These are phyloP conservation scores for Thera obeliscata DNA, from an alignment of 2,888 invertebrate species.

Conservation along the genomic window DNA sequence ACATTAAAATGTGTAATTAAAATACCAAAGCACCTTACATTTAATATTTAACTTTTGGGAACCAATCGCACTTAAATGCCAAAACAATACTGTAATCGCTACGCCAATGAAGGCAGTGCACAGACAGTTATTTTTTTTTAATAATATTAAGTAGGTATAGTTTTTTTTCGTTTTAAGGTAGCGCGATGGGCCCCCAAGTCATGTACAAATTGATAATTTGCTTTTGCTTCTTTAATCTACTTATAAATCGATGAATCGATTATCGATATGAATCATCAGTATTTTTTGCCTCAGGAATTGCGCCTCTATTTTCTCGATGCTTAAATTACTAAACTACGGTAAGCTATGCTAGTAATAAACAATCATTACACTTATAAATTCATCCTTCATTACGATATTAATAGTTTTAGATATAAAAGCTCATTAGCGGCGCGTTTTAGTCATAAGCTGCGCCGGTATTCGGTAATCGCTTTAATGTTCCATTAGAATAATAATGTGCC, in stretches of 20 bases:
- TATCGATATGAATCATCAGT: no score
- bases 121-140: no score
- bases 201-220: no score
- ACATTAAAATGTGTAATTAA: slow-evolving; percentile 11
- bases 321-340: background rate
- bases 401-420: slow-evolving; percentile 22
- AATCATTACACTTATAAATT: slow-evolving; percentile 16
- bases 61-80: background rate
- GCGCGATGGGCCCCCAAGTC: no score
- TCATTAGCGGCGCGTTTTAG: slow-evolving; percentile 23
- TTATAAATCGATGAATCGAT: no score
- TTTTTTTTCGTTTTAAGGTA: no score
- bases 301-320: background rate
- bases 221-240: no score
- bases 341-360: slow-evolving; percentile 12
- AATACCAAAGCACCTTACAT: background rate
- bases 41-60: background rate
- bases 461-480: slow-evolving; percentile 16
- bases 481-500: slow-evolving; percentile 1
- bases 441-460: slow-evolving; percentile 19
- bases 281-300: no score
- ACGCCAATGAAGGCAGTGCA: no score
- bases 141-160: no score
- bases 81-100: background rate
- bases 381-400: slow-evolving; percentile 30